phyloP scores from a whole-genome alignment of 1,140 invertebrate genomes.

The Drosophila virilis region DNA sequence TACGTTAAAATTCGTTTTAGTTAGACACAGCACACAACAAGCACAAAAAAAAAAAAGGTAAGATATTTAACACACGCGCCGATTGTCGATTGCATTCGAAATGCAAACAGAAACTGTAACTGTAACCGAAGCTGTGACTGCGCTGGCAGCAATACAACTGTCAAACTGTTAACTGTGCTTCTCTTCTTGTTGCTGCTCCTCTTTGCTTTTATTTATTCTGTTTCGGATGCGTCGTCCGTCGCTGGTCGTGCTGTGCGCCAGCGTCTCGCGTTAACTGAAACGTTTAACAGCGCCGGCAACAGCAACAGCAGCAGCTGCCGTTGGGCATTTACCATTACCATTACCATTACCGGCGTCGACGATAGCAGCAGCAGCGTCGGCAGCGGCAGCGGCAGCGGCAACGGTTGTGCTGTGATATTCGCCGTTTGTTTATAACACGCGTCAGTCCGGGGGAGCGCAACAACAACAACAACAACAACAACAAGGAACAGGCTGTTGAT shows the following conservation, averaged over 20 bases:
- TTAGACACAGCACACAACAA: constrained; percentile 1
- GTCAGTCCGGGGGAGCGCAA: neutral
- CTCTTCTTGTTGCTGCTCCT: constrained; percentile 11
- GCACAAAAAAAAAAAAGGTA: neutral
- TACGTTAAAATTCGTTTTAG: neutral
- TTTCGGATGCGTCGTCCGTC: constrained; percentile 2
- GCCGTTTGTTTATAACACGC: constrained; percentile 4
- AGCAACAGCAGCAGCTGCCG: neutral
- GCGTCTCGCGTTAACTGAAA: constrained; percentile 51
- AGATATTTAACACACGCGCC: neutral
- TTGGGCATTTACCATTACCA: neutral
- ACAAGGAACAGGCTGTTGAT: neutral
- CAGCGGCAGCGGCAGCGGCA: neutral
- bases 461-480: neutral
- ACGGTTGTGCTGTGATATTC: neutral
- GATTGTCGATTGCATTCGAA: constrained; percentile 1
- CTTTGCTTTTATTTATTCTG: constrained; percentile 6
- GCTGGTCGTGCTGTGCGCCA: constrained; percentile 29
- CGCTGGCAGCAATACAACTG: neutral
- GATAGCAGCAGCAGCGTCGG: neutral
- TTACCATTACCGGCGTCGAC: neutral
- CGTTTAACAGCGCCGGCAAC: constrained; percentile 22
- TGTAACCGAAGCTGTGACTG: constrained; percentile 2
- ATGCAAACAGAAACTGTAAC: constrained; percentile 1
- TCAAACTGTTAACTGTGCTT: constrained; percentile 30